phyloP scores from a whole-genome alignment of 2,888 invertebrate genomes.

The Coenonympha glycerion region DNA sequence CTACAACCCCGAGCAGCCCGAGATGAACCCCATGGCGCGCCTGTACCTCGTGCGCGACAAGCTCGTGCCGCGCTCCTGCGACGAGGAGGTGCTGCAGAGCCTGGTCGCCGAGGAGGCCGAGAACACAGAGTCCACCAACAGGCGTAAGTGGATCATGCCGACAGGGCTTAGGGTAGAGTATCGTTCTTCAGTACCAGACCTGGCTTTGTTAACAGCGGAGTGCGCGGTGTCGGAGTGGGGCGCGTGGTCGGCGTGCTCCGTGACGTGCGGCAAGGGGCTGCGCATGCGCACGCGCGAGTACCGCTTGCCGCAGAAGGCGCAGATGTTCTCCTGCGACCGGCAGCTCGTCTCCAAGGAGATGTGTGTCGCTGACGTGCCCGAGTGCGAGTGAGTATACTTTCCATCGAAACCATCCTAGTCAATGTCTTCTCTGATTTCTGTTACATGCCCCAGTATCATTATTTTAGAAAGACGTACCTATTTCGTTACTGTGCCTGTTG shows the following conservation, averaged over 20 bases:
- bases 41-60: conserved; percentile 85
- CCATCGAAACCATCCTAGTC: too few species aligned
- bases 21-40: conserved; percentile 88
- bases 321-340: conserved; percentile 79
- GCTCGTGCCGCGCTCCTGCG: conserved; percentile 84
- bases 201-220: conserved; percentile 78
- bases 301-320: conserved; percentile 81
- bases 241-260: conserved; percentile 87
- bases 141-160: conserved; percentile 81
- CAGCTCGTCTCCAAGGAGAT: conserved; percentile 92
- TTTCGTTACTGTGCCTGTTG: too few species aligned
- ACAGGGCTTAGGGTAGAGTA: too few species aligned
- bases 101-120: conserved; percentile 79
- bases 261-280: conserved; percentile 90
- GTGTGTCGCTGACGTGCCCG: conserved; percentile 86
- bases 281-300: conserved; percentile 86
- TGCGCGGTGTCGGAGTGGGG: conserved; percentile 86
- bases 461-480: too few species aligned
- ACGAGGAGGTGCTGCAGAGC: conserved; percentile 77
- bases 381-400: conserved; percentile 81
- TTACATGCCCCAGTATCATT: too few species aligned
- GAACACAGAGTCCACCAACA: conserved; percentile 79
- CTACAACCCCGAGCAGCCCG: conserved; percentile 81
- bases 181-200: background rate
- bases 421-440: too few species aligned